Evolutionary conservation across 2,888 invertebrate genomes (phyloP), one percentile per base, ranked within the genome.

Genomic region (Serrognathus titanus): DNA sequence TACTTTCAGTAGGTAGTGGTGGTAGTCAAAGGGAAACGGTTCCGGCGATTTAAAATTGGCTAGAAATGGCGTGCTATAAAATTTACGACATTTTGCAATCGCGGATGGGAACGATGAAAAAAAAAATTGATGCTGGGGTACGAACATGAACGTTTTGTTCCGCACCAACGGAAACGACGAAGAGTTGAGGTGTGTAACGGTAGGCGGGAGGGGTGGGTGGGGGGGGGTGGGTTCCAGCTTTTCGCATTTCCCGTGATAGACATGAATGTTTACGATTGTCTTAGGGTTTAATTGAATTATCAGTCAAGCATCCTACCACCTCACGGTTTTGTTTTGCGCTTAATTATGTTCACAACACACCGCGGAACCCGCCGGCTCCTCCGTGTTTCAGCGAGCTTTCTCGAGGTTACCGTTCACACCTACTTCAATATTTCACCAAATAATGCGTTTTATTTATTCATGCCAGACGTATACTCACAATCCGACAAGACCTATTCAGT

Each of bases 271-370:
- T 65, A 63, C 65, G 62, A 62, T 63, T 65, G 62, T 63, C 60
- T 60, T 63, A 61, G 59, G 58, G 56, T 62, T 63, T 65, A 63
- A 63, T 65, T 65, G 63, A 60, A 65, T 65, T 65, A 65, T 65
- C 63, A 63, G 63, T 64, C 64, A 64, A 62, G 59, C 58, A 58
- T 58, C 57, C 43, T 48, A 10, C 59, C 48, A 59, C 51, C 60
- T 45, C 51, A 48, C 51, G 9, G 20, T 16, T 43, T 20, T 43
- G 13, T 43, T 43, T 43, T 43, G 43, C 20, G 43, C 43, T 43
- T 43, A 43, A 43, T 43, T 43, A 13, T 43, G 20, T 43, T 43
- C 43, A 13, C 43, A 11, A 43, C 24, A 31, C 24, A 31, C 11
- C 10, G 43, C 43, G 9, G 16, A 43, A 43, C 43, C 6, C 43